Evolutionary conservation across 1,140 invertebrate species (phyloP).

Genomic region (Bombyx mandarina): DNA sequence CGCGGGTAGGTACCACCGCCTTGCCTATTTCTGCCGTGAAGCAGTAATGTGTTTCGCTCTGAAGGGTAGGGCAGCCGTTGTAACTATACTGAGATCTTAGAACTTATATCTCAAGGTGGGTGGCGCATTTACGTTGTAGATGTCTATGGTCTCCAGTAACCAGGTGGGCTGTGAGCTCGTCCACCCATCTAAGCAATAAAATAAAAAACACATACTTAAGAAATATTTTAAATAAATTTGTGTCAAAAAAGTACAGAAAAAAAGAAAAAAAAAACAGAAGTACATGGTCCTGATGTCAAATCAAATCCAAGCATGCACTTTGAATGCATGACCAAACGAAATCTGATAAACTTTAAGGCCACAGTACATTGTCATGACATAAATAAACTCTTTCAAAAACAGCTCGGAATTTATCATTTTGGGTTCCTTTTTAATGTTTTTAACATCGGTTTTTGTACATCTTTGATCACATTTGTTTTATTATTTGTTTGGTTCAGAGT

Average conservation of each 20-base stretch:
- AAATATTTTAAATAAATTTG: neutral
- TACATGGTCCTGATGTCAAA: slow-evolving; percentile 25
- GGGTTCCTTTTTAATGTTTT: slow-evolving; percentile 39
- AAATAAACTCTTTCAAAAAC: slow-evolving; percentile 60
- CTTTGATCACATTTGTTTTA: slow-evolving; percentile 63
- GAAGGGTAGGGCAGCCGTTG: too few species aligned
- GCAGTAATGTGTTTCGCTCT: too few species aligned
- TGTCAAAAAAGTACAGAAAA: neutral
- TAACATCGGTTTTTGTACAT: slow-evolving; percentile 46
- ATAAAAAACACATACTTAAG: too few species aligned
- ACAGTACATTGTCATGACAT: slow-evolving; percentile 44
- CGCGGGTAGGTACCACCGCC: too few species aligned
- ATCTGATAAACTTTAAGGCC: slow-evolving; percentile 48
- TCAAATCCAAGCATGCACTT: slow-evolving; percentile 17
- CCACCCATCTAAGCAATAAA: too few species aligned
- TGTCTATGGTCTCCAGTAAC: too few species aligned
- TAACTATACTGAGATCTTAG: too few species aligned
- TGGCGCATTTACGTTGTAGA: too few species aligned
- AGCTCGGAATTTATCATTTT: slow-evolving; percentile 59
- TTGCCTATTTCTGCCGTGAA: too few species aligned
- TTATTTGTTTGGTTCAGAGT: slow-evolving; percentile 52
- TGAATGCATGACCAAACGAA: slow-evolving; percentile 32
- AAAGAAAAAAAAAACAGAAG: slow-evolving; percentile 1
- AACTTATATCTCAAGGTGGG: too few species aligned
- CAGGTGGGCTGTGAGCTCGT: too few species aligned